Evolutionary conservation across 2,113 vertebrate species (phyloP), one percentile per base, ranked within the genome.

Genomic region (Erpornis zantholeuca): DNA sequence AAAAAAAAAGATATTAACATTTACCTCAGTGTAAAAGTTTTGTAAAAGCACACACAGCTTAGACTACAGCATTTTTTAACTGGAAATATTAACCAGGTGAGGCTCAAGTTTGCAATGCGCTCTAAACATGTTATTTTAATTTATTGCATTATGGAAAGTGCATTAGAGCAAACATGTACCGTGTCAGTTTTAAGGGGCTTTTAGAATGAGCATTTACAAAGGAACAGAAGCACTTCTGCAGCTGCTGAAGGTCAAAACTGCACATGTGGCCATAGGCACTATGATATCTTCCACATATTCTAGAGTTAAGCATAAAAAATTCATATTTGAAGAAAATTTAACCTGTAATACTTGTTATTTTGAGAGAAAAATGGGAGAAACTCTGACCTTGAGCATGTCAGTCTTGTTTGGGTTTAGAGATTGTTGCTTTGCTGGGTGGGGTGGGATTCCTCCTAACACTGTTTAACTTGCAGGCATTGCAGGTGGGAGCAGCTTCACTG

Each of bases 251-350:
- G 47, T 33, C 33, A 15, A 47, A 81, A 53, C 38, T 82, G 33
- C 33, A 45, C 9, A 6, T 10, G 5, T 71, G 44, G 20, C 36
- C 9, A 7, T 36, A 45, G 2, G 1, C 35, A 38, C 18, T 0
- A 1, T 18, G 33, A 4, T 0, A 2, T 81, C 78, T 61, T 49
- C 24, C 6, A 54, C 10, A 31, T 49, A 9, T 31, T 77, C 33
- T 60, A 23, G 7, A 42, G 18, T 10, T 28, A 72, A 44, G 76
- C 31, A 47, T 33, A 19, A 57, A 52, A 61, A 52, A 77, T 4
- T 10, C 0, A 0, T 36, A 35, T 56, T 60, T 86, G 35, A 82
- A 54, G 16, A 69, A 40, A 88, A 72, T 47, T 31, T 72, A 21
- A 44, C 13, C 13, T 56, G 7, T 16, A 52, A 77, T 52, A 18